phyloP scores from a whole-genome alignment of 1,140 invertebrate genomes.

The Phenacoccus solenopsis region DNA sequence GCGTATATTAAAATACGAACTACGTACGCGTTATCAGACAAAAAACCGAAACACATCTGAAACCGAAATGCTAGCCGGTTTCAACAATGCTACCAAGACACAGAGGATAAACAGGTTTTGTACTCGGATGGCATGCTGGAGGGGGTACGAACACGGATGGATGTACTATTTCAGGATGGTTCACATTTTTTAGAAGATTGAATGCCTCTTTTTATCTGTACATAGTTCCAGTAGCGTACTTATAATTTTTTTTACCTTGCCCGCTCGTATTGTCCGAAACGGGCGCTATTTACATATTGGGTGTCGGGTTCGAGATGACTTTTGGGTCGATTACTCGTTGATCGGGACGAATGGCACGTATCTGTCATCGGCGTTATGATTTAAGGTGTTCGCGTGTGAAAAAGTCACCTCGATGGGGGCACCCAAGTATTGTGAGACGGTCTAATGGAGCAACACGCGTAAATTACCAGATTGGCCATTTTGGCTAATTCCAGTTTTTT shows the following conservation, averaged over 20 bases:
- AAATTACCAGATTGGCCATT: too few relatives aligned
- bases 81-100: not conserved
- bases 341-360: too few relatives aligned
- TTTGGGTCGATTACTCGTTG: too few relatives aligned
- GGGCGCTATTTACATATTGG: not conserved
- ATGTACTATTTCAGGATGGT: slow-evolving; percentile 1
- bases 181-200: slow-evolving; percentile 3
- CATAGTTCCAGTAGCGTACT: not conserved
- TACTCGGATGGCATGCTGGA: not conserved
- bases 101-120: not conserved
- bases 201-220: not conserved
- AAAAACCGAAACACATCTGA: not conserved
- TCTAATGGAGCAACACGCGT: too few relatives aligned
- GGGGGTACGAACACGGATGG: not conserved
- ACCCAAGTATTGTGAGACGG: too few relatives aligned
- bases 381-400: too few relatives aligned
- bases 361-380: too few relatives aligned
- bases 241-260: not conserved
- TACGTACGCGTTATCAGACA: not conserved
- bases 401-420: too few relatives aligned
- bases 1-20: not conserved
- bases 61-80: not conserved
- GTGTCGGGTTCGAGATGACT: not conserved
- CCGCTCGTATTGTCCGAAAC: not conserved
- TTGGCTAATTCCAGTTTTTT: too few relatives aligned